A percentile compares a stretch with the other conserved stretches of the same genome.
These are phyloP conservation scores for Drosophila glabriapex DNA, from an alignment of 2,888 invertebrate species.

Conservation along the genomic window DNA sequence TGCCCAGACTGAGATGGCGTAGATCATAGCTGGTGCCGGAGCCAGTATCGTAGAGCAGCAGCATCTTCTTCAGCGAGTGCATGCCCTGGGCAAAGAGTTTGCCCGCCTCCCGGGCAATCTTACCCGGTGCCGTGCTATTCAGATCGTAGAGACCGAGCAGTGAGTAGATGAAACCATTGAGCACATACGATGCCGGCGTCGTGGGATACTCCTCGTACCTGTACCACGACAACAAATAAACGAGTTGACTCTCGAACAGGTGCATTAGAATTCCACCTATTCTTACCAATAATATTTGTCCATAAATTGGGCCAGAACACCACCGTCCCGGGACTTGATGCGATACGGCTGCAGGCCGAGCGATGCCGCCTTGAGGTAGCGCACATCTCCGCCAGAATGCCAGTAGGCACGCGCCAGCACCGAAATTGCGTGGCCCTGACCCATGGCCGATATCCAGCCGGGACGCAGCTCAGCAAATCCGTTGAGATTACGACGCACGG, in stretches of 20 bases:
- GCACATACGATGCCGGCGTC: conserved; percentile 95
- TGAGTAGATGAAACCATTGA: conserved; percentile 99
- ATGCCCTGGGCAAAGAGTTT: conserved; percentile 94
- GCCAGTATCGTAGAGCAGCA: conserved; percentile 97
- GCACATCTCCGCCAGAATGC: conserved; percentile 90
- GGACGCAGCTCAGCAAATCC: conserved; percentile 92
- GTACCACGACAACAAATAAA: neutral
- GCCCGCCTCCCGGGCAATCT: conserved; percentile 90
- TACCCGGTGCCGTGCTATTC: conserved; percentile 91
- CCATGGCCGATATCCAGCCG: conserved; percentile 99
- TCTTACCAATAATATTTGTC: conserved; percentile 94
- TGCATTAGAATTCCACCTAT: neutral
- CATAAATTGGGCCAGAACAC: conserved; percentile 94
- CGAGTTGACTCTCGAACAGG: neutral
- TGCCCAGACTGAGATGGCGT: conserved; percentile 94
- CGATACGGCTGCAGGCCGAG: conserved; percentile 92
- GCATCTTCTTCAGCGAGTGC: conserved; percentile 93
- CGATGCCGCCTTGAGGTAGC: conserved; percentile 93
- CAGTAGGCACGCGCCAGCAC: conserved; percentile 96
- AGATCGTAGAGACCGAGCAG: conserved; percentile 98
- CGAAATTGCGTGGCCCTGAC: conserved; percentile 98
- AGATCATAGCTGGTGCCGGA: conserved; percentile 98
- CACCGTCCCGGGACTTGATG: conserved; percentile 90
- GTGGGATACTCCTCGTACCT: conserved; percentile 99
- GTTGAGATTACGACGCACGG: conserved; percentile 91